Percentiles rank a stretch among this genome's conserved stretches.
phyloP scores from a whole-genome alignment of 2,113 vertebrate genomes.

The Alces alces region DNA sequence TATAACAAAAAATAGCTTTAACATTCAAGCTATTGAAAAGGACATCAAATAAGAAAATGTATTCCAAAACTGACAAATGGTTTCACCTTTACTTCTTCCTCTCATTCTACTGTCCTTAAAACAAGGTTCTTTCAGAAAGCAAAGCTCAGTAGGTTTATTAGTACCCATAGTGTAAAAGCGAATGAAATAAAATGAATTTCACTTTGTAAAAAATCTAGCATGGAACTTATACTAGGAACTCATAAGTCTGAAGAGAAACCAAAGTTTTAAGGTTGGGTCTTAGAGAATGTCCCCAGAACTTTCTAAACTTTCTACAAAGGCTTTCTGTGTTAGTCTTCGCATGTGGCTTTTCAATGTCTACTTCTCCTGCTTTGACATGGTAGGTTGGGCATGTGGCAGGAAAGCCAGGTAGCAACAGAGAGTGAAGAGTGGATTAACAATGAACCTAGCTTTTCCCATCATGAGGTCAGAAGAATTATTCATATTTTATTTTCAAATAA shows the following conservation, averaged over 20 bases:
- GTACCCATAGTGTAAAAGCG: not conserved
- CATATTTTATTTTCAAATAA: not conserved
- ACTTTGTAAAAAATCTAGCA: not conserved
- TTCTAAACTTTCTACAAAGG: not conserved
- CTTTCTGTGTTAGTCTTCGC: not conserved
- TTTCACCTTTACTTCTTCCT: not conserved
- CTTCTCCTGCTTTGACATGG: not conserved
- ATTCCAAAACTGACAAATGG: not conserved
- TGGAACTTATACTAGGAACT: not conserved
- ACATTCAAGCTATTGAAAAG: not conserved
- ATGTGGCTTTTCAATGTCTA: not conserved
- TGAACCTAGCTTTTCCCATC: not conserved
- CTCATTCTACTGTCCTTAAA: not conserved
- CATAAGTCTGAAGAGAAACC: not conserved
- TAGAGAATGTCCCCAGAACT: not conserved
- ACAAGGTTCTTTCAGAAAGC: not conserved
- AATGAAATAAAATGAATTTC: not conserved
- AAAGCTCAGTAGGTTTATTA: not conserved
- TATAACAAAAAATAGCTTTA: not conserved
- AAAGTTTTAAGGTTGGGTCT: not conserved
- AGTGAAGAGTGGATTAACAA: not conserved
- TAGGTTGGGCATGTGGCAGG: not conserved
- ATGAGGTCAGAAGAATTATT: not conserved
- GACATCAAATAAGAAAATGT: not conserved
- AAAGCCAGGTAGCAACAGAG: not conserved